Base-by-base conservation (phyloP, 2,888 invertebrate genomes). In the Troilus luridus region DNA sequence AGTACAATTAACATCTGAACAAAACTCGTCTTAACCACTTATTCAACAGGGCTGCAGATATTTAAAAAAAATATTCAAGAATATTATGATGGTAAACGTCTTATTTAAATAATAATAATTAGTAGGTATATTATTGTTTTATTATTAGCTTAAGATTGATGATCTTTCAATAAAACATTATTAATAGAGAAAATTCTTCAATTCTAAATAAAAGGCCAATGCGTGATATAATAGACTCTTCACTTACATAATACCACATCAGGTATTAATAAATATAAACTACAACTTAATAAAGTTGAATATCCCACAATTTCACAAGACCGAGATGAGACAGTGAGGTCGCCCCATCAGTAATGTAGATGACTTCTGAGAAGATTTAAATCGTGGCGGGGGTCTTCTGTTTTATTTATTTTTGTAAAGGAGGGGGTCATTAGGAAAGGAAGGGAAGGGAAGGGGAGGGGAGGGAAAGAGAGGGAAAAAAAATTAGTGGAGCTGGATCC, bases 361-460 rank as follows among this genome's bases (percentile, higher is more conserved):
- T 54, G n/a, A 9, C 85, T 85, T 56, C 56, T 85, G 11, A 85
- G n/a, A 11, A 58, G 56, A 58, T 58, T 85, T 85, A 85, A 85
- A 85, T 58, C 54, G 56, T 56, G 41, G 85, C 85, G 21, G 85
- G 11, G 85, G 85, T 85, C 56, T 85, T 85, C 85, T 85, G 85
- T 58, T 85, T 85, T 85, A 85, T 85, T 85, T 85, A 85, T 85
- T 85, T 41, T 58, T n/a, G n/a, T n/a, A 85, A 85, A 85, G 85
- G 85, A 85, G 85, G 3, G 85, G 85, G 56, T 85, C 85, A 85
- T 85, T 85, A 85, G 85, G 85, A 19, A 85, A n/a, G 56, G 56
- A 21, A 54, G 56, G 56, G 56, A 58, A n/a, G 85, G 12, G 67
- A 6, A 9, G 67, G 67, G 67, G 11, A 21, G 7, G 67, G 11